Evolutionary conservation across 2,888 invertebrate species (phyloP), one percentile per base, ranked within the genome.

Genomic region (Nemapogon koenigi): DNA sequence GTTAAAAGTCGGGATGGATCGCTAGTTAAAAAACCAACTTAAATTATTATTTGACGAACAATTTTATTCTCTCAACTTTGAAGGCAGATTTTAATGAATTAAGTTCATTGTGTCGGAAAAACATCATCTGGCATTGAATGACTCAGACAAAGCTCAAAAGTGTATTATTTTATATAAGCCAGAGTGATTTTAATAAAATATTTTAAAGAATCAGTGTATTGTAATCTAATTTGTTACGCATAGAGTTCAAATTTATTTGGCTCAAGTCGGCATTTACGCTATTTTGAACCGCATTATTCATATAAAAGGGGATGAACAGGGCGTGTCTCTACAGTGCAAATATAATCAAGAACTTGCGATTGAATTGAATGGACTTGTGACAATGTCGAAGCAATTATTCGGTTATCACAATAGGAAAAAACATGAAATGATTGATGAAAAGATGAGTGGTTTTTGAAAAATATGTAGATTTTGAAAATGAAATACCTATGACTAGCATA

Each of bases 281-380:
- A 38, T 65, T 63, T 51, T 46, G 49, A 39, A 39, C 46, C 50
- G 49, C 46, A 37, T 39, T 19, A 42, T 43, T 51, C 64, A 58
- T 61, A 73, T 67, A 75, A 75, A 71, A 69, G 75, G 75, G 76
- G 68, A 70, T 75, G 75, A 64, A 61, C 57, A 61, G 51, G 76
- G 76, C 75, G 76, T 72, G 71, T 61, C 64, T 62, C 65, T 68
- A 70, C 69, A 55, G 64, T 62, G 72, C 73, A 78, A 78, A 78
- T 75, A 72, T 73, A 73, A 76, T 78, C 76, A 76, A 65, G 71
- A 61, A 67, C 37, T 35, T n/a, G 30, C 28, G 18, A 41, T 32
- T 10, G 31, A 27, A 31, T 18, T 43, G 26, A 41, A 45, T 37
- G 29, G 41, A 35, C 6, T n/a, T n/a, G n/a, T n/a, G 15, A 8